Percentiles rank a stretch among this genome's conserved stretches.
These are phyloP conservation scores for Penaeus monodon DNA, from an alignment of 2,888 invertebrate species.

Conservation along the genomic window DNA sequence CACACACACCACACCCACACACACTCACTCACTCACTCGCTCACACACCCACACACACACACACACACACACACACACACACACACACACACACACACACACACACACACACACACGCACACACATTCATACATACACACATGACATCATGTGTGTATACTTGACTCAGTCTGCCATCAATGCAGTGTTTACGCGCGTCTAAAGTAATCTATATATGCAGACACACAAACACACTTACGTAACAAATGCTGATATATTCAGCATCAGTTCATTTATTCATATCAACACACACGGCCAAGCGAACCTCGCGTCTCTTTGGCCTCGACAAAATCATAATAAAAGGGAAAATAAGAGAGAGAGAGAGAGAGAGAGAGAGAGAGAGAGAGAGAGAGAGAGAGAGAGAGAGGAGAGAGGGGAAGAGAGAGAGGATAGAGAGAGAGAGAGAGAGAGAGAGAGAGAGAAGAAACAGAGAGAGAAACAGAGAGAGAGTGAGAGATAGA, in stretches of 20 bases:
- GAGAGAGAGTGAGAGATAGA: background rate
- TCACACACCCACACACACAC: background rate
- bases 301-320: too few relatives aligned
- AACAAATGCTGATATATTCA: background rate
- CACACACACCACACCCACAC: slow-evolving; percentile 6
- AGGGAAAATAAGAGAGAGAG: too few relatives aligned
- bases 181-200: too few relatives aligned
- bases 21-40: background rate
- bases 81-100: slow-evolving; percentile 11
- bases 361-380: too few relatives aligned
- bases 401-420: too few relatives aligned
- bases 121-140: background rate
- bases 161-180: too few relatives aligned
- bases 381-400: too few relatives aligned
- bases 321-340: too few relatives aligned
- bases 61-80: slow-evolving; percentile 8
- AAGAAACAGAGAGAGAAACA: background rate
- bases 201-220: too few relatives aligned
- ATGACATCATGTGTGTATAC: too few relatives aligned
- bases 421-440: too few relatives aligned
- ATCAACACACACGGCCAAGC: too few relatives aligned
- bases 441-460: fast-evolving
- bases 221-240: background rate
- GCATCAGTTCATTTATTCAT: background rate
- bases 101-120: background rate